These are phyloP conservation scores for Ostrea denselamellosa DNA, from an alignment of 1,140 invertebrate genomes.

Conservation along the genomic window DNA sequence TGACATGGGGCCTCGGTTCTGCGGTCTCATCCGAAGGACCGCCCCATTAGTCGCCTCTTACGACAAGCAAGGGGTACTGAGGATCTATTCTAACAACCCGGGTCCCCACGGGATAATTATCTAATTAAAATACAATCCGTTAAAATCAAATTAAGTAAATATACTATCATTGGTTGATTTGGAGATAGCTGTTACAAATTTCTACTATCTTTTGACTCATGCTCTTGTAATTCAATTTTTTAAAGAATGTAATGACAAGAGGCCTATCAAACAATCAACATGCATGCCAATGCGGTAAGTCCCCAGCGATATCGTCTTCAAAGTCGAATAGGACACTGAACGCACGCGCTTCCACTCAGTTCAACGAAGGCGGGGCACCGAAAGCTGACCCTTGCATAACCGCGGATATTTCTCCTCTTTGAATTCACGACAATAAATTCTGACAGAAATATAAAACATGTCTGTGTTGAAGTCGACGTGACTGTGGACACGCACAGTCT, in stretches of 20 bases:
- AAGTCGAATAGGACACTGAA: not conserved
- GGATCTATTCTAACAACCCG: too few relatives aligned
- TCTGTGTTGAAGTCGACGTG: constrained; percentile 1
- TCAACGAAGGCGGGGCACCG: not conserved
- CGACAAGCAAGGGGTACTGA: too few relatives aligned
- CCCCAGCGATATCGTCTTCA: not conserved
- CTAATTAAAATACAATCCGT: too few relatives aligned
- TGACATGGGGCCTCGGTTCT: too few relatives aligned
- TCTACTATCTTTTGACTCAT: not conserved
- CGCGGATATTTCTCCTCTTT: not conserved
- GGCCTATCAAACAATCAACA: constrained; percentile 26
- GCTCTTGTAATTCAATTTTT: not conserved
- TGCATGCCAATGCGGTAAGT: not conserved
- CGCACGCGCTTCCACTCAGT: constrained; percentile 3
- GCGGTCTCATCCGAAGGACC: too few relatives aligned
- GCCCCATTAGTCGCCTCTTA: too few relatives aligned
- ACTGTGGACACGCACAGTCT: not conserved
- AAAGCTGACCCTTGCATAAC: constrained; percentile 10
- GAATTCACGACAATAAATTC: not conserved
- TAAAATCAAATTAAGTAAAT: too few relatives aligned
- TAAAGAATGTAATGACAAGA: not conserved
- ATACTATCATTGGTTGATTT: too few relatives aligned
- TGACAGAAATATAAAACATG: constrained; percentile 25
- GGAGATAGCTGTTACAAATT: too few relatives aligned
- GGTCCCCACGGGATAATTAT: too few relatives aligned